phyloP scores from a whole-genome alignment of 2,113 vertebrate genomes.

The Microcebus tavaratra region DNA sequence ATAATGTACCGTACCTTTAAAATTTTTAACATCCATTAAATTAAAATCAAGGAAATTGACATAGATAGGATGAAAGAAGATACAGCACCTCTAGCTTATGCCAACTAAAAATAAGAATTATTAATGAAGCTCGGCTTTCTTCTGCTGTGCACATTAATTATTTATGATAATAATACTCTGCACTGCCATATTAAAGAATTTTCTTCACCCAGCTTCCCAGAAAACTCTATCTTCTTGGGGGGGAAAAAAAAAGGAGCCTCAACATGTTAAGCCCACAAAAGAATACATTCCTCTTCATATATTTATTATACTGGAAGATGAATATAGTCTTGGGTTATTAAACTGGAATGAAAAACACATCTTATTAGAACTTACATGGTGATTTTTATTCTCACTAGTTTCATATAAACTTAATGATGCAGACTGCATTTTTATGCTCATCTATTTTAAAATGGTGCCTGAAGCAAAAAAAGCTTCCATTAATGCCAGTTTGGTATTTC shows the following conservation, averaged over 20 bases:
- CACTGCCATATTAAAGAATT: conserved; percentile 90
- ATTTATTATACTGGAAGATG: conserved; percentile 91
- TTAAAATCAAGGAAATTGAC: conserved; percentile 88
- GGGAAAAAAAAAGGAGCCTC: conserved; percentile 70
- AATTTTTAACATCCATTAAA: conserved; percentile 85
- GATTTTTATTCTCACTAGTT: conserved; percentile 93
- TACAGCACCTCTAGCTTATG: conserved; percentile 87
- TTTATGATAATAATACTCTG: conserved; percentile 91
- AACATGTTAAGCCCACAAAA: conserved; percentile 87
- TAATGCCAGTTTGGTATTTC: conserved; percentile 93
- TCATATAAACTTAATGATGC: conserved; percentile 94
- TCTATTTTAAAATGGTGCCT: conserved; percentile 93
- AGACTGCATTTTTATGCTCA: conserved; percentile 91
- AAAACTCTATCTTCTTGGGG: conserved; percentile 87
- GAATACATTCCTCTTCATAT: conserved; percentile 86
- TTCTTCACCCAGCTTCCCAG: conserved; percentile 87
- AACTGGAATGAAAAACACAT: conserved; percentile 93
- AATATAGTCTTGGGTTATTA: conserved; percentile 93
- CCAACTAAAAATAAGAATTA: conserved; percentile 92
- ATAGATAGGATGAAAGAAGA: conserved; percentile 87
- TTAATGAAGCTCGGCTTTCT: conserved; percentile 91
- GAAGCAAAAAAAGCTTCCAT: conserved; percentile 90
- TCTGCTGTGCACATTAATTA: conserved; percentile 91
- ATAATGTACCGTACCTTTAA: conserved; percentile 78
- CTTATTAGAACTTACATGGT: conserved; percentile 92